Base-by-base conservation (phyloP, 2,113 vertebrate genomes). In the Eptatretus burgeri region DNA sequence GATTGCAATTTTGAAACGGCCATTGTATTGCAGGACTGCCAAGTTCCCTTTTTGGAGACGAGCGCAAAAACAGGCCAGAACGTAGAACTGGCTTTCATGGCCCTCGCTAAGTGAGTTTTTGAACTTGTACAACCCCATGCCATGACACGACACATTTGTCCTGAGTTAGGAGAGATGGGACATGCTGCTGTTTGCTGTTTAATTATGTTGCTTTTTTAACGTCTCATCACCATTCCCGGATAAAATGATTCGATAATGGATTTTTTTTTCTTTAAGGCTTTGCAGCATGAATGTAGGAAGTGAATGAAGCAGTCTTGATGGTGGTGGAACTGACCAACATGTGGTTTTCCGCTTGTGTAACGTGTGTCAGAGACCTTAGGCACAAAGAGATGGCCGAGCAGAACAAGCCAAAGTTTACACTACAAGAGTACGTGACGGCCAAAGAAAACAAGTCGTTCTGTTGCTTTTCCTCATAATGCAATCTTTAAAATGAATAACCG, bases 11-110 rank as follows among this genome's bases (percentile, higher is more conserved):
- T 41, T 60, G 50, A 9, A 13, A 50, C 19, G 9, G 19, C 49
- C 19, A 65, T 64, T 20, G 50, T 64, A 67, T 70, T 68, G 13
- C 75, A 93, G 87, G 84, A 88, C 65, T 93, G 80, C 0, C 82
- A 84, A 1, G 79, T 93, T 67, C 85, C 87, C 52, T 93, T 84
- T 69, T 88, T 93, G 85, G 85, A 93, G 75, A 88, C 85, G 68
- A 93, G 87, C 0, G 83, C 84, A 64, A 85, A 82, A 72, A 82
- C 75, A 0, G 85, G 87, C 64, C 76, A 89, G 67, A 93, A 93
- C 0, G 81, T 93, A 13, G 87, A 93, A 50, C 68, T 93, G 69
- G 84, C 83, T 0, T 93, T 93, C 75, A 87, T 72, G 7, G 87
- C 84, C 68, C 81, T 86, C 1, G 87, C 84, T 8, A 88, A 83